A percentile compares a stretch with the other conserved stretches of the same genome.
Evolutionary conservation across 2,888 invertebrate genomes (phyloP).

Genomic region (Nomada ruficornis): DNA sequence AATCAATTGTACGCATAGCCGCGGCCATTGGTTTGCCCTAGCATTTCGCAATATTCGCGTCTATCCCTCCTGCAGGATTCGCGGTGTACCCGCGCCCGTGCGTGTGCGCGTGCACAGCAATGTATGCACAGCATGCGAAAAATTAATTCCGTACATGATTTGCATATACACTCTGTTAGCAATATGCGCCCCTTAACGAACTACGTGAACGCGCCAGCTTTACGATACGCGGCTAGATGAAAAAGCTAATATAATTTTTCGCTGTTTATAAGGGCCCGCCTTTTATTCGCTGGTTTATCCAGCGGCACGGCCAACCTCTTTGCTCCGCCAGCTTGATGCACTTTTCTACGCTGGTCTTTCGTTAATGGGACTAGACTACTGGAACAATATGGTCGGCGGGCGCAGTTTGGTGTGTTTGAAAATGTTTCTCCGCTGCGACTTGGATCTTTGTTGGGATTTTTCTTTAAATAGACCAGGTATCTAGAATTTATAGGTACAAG

Average conservation of each 20-base stretch:
- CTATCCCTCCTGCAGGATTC: conserved; percentile 8
- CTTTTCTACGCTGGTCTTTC: not conserved
- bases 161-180: conserved; percentile 65
- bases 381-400: too few species aligned
- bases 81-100: conserved; percentile 24
- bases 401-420: too few species aligned
- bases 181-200: conserved; percentile 52
- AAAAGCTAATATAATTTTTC: conserved; percentile 41
- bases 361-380: not conserved
- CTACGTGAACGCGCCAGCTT: conserved; percentile 10
- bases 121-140: conserved; percentile 68
- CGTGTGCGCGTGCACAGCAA: conserved; percentile 25
- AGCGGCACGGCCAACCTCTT: not conserved
- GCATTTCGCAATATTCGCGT: conserved; percentile 65
- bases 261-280: conserved; percentile 10
- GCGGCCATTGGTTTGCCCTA: conserved; percentile 66
- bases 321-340: not conserved
- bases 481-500: too few species aligned
- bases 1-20: conserved; percentile 74
- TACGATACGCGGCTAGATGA: conserved; percentile 32
- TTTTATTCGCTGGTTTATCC: conserved; percentile 5
- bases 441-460: not conserved
- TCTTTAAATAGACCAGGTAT: too few species aligned
- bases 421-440: too few species aligned
- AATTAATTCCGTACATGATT: conserved; percentile 69